Evolutionary conservation across 37 sponge, comb jelly and placozoan species (phyloP).

Genomic region (Eunapius fragilis): DNA sequence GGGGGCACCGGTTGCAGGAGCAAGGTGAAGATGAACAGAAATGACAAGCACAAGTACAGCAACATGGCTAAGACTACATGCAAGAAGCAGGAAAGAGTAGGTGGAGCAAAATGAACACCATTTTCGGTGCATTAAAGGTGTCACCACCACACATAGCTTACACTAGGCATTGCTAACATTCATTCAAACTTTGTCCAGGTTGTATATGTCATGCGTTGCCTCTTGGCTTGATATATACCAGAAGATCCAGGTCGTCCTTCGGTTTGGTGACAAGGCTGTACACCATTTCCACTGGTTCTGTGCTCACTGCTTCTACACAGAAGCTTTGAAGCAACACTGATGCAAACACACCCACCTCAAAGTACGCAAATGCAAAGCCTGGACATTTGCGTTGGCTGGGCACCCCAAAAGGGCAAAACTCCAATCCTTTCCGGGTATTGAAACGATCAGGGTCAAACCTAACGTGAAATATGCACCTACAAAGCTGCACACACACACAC

Average conservation of each 20-base stretch:
- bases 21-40: slow-evolving; percentile 72
- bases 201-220: neutral
- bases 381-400: slow-evolving; percentile 88
- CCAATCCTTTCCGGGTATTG: slow-evolving; percentile 17
- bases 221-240: neutral
- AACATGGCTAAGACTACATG: slow-evolving; percentile 41
- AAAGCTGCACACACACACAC: too few species aligned
- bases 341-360: slow-evolving; percentile 72
- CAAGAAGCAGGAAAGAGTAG: slow-evolving; percentile 59
- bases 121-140: neutral
- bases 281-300: slow-evolving; percentile 33
- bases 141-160: neutral
- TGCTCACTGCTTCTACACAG: slow-evolving; percentile 25
- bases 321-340: slow-evolving; percentile 56
- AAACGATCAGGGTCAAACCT: slow-evolving; percentile 88
- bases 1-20: slow-evolving; percentile 84
- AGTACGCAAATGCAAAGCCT: slow-evolving; percentile 84
- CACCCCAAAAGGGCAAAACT: slow-evolving; percentile 88
- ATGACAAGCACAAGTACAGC: slow-evolving; percentile 59
- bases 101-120: neutral
- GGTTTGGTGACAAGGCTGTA: slow-evolving; percentile 81
- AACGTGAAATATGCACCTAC: neutral
- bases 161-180: too few species aligned
- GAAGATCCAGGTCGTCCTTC: slow-evolving; percentile 7
- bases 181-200: too few species aligned